A percentile compares a stretch with the other conserved stretches of the same genome.
These are phyloP conservation scores for Sylvilagus floridanus DNA, from an alignment of 2,797 vertebrate genomes.

Conservation along the genomic window DNA sequence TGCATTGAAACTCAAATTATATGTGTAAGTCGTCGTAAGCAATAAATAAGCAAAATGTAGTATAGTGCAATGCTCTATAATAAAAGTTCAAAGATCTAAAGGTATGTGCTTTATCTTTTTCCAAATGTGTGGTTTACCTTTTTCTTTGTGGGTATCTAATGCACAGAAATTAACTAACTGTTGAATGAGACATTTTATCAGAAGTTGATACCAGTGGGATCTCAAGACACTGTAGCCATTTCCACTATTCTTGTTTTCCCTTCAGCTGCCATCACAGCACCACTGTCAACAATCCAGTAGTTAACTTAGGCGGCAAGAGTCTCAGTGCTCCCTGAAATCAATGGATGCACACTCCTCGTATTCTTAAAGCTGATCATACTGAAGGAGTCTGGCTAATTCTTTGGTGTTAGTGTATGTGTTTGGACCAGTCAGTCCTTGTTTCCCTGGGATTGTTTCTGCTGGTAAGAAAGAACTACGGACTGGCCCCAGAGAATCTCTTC, in stretches of 20 bases:
- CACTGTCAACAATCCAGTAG: background rate
- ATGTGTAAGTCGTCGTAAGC: background rate
- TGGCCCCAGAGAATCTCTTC: background rate
- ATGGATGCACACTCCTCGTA: background rate
- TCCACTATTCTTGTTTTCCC: background rate
- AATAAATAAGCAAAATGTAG: background rate
- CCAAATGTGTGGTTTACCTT: background rate
- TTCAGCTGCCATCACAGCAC: background rate
- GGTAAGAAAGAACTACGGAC: background rate
- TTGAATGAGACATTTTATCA: background rate
- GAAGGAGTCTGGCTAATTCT: background rate
- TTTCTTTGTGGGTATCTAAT: background rate
- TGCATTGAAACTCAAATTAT: conserved; percentile 19
- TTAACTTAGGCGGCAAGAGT: background rate
- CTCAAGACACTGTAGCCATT: background rate
- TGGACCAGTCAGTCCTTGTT: no score
- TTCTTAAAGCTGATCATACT: background rate
- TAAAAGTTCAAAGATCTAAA: background rate
- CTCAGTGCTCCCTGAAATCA: background rate
- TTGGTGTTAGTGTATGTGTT: background rate
- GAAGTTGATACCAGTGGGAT: background rate
- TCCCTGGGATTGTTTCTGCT: background rate
- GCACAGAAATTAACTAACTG: background rate
- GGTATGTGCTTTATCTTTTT: background rate
- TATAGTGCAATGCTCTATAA: background rate